These are phyloP conservation scores for Archegozetes longisetosus DNA, from an alignment of 1,140 invertebrate genomes.

Conservation along the genomic window DNA sequence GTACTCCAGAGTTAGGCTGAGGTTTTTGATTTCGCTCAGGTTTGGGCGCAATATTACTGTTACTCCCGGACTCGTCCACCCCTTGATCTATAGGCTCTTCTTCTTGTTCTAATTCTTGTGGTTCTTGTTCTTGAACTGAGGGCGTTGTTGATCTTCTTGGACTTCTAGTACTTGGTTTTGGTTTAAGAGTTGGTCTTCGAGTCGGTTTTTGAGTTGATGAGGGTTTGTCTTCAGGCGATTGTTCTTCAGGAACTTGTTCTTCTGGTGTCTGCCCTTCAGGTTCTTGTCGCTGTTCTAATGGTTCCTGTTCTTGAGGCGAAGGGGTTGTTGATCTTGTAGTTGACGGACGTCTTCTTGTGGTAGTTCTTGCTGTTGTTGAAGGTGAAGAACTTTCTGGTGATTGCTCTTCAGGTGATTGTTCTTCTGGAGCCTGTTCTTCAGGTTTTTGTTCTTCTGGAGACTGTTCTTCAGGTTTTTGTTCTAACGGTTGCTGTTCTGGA, in stretches of 20 bases:
- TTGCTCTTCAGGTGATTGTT: constrained; percentile 1
- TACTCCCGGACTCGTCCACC: background rate
- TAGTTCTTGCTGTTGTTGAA: background rate
- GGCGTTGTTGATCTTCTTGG: too few species aligned
- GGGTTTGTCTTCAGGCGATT: background rate
- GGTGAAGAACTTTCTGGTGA: background rate
- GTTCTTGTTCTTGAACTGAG: too few species aligned
- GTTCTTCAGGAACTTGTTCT: constrained; percentile 2
- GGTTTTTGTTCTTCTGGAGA: constrained; percentile 4
- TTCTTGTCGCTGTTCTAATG: background rate
- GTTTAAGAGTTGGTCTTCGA: background rate
- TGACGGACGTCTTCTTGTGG: constrained; percentile 1
- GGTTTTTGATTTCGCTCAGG: background rate
- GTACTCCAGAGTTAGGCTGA: background rate
- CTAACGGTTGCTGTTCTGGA: background rate
- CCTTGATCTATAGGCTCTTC: background rate
- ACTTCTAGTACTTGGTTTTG: too few species aligned
- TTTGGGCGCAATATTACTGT: background rate
- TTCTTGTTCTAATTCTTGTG: background rate
- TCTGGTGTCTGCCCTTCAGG: background rate
- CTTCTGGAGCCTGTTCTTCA: background rate
- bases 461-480: constrained; percentile 2
- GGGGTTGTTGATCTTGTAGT: background rate
- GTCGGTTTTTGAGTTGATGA: background rate
- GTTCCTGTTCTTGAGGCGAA: background rate